Evolutionary conservation across 2,888 invertebrate genomes (phyloP).

Genomic region (Epiperipatus broadwayi): DNA sequence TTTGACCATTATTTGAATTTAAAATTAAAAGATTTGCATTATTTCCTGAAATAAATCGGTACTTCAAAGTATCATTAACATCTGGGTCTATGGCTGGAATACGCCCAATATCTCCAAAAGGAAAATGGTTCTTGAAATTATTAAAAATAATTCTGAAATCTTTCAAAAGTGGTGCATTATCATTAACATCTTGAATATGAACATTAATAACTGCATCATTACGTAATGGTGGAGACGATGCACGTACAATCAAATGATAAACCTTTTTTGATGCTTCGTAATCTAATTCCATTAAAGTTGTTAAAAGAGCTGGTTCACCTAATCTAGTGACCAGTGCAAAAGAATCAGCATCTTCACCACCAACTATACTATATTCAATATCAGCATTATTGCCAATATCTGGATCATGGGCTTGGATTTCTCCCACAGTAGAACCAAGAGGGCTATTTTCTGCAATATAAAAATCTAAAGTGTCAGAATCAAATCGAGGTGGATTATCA

Average conservation of each 20-base stretch:
- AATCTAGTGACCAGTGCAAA: slow-evolving; percentile 61
- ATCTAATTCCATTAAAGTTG: slow-evolving; percentile 76
- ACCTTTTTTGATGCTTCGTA: slow-evolving; percentile 83
- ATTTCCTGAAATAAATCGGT: slow-evolving; percentile 70
- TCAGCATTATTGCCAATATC: slow-evolving; percentile 78
- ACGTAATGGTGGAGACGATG: slow-evolving; percentile 69
- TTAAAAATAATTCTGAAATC: slow-evolving; percentile 84
- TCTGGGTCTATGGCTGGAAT: slow-evolving; percentile 89
- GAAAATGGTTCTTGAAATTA: slow-evolving; percentile 81
- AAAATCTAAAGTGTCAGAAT: slow-evolving; percentile 63
- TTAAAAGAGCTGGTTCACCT: slow-evolving; percentile 46
- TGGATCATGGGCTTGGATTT: slow-evolving; percentile 70
- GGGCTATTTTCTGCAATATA: slow-evolving; percentile 92
- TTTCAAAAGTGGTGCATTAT: slow-evolving; percentile 73
- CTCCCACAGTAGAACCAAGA: slow-evolving; percentile 76
- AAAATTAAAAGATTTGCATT: slow-evolving; percentile 70
- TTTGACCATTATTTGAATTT: slow-evolving; percentile 59
- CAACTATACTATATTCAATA: slow-evolving; percentile 83
- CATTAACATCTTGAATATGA: slow-evolving; percentile 77
- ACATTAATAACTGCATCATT: slow-evolving; percentile 74
- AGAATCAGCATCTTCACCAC: slow-evolving; percentile 68
- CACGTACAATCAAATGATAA: slow-evolving; percentile 68
- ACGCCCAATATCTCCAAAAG: slow-evolving; percentile 68
- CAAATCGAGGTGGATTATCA: slow-evolving; percentile 36
- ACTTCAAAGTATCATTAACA: slow-evolving; percentile 59